phyloP scores from a whole-genome alignment of 2,888 invertebrate species.

The Uropetala carovei region DNA sequence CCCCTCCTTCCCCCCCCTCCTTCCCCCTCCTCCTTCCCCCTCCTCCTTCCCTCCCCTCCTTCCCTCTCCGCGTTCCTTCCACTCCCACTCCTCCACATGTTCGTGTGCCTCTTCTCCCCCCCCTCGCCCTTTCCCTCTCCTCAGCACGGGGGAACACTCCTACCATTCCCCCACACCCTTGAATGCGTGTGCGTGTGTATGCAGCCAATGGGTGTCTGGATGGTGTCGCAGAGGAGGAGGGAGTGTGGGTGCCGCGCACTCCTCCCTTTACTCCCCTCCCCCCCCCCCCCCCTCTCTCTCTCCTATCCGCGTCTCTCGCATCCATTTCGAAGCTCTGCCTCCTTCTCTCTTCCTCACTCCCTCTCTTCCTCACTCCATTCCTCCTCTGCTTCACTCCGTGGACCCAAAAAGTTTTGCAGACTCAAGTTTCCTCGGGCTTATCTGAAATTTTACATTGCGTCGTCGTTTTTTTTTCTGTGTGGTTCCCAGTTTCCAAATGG shows the following conservation, averaged over 20 bases:
- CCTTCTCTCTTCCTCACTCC: background rate
- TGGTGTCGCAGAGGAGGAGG: background rate
- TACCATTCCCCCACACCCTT: background rate
- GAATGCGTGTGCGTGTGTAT: background rate
- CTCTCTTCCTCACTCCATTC: background rate
- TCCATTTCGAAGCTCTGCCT: too few species aligned
- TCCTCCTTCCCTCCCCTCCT: background rate
- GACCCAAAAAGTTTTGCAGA: background rate
- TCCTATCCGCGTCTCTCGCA: background rate
- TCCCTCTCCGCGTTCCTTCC: conserved; percentile 17
- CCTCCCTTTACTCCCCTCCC: background rate
- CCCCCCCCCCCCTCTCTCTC: background rate
- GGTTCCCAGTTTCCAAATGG: too few species aligned
- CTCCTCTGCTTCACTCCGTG: background rate
- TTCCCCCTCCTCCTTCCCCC: background rate
- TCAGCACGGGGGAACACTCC: background rate
- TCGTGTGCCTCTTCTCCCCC: background rate
- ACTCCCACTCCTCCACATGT: background rate
- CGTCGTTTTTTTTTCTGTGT: too few species aligned
- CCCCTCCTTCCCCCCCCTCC: background rate
- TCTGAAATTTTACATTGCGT: too few species aligned
- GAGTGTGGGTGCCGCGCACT: background rate
- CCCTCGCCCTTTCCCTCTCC: background rate
- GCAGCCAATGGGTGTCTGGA: background rate
- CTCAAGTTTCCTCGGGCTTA: too few species aligned